A percentile compares a stretch with the other conserved stretches of the same genome.
phyloP scores from a whole-genome alignment of 2,888 invertebrate species.

The Vesta saturnalis region DNA sequence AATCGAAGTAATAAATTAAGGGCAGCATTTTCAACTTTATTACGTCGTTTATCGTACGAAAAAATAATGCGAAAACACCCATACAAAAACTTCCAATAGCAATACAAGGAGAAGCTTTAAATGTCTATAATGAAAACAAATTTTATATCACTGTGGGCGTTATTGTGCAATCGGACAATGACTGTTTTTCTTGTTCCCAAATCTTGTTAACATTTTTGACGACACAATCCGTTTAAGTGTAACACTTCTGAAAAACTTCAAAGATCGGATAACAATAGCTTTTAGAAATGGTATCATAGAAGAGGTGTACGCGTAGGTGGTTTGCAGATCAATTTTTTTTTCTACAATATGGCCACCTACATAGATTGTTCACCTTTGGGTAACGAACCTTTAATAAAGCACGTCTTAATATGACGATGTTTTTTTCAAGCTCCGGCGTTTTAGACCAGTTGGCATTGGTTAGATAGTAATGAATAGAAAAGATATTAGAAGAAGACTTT shows the following conservation, averaged over 20 bases:
- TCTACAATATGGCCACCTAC: conserved; percentile 26
- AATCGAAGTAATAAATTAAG: background rate
- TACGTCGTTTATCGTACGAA: background rate
- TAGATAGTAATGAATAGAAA: conserved; percentile 4
- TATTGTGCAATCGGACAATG: background rate
- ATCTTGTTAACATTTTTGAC: background rate
- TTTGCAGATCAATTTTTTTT: conserved; percentile 13
- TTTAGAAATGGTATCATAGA: conserved; percentile 29
- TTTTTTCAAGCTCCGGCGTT: background rate
- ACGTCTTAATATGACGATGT: conserved; percentile 19
- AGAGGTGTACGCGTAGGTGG: conserved; percentile 30
- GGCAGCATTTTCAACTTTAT: background rate
- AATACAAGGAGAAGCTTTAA: background rate
- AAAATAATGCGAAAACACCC: background rate
- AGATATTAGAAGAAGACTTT: background rate
- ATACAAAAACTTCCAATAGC: background rate
- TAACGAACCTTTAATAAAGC: conserved; percentile 32
- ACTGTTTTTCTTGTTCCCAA: background rate
- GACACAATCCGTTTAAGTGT: background rate
- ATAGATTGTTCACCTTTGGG: conserved; percentile 36
- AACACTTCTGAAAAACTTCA: background rate
- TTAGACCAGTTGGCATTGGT: background rate
- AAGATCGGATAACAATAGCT: background rate
- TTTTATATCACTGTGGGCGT: background rate
- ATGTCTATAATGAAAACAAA: background rate